A percentile compares a stretch with the other conserved stretches of the same genome.
Conservation (phyloP, 2,113 vertebrate genomes). For the Hystrix brachyura region DNA sequence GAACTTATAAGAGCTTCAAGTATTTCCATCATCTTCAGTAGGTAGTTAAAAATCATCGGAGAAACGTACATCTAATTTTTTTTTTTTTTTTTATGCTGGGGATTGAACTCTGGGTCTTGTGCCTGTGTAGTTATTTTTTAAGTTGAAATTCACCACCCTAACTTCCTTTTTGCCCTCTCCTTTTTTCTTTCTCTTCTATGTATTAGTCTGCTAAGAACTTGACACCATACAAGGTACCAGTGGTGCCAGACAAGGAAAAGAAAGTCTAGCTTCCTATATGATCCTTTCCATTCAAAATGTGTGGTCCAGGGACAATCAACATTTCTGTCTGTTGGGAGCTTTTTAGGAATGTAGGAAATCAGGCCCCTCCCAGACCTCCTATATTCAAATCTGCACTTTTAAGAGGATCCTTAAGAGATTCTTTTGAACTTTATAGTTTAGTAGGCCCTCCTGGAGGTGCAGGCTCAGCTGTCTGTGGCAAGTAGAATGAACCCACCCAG, state of each 20-base stretch:
- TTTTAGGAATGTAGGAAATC: neutral
- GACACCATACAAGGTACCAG: neutral
- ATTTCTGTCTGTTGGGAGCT: neutral
- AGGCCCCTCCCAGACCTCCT: neutral
- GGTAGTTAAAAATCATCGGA: neutral
- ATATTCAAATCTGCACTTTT: neutral
- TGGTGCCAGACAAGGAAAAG: neutral
- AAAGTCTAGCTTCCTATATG: neutral
- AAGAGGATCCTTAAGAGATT: neutral
- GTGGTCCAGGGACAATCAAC: neutral
- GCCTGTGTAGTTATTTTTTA: neutral
- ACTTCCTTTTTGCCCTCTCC: neutral
- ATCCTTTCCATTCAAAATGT: neutral
- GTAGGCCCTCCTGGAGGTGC: neutral
- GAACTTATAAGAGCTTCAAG: neutral
- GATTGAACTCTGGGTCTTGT: no score
- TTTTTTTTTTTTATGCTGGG: no score
- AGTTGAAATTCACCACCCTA: neutral
- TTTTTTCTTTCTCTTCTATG: neutral
- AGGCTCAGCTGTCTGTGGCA: no score
- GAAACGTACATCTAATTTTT: neutral
- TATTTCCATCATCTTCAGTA: neutral
- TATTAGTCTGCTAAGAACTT: neutral
- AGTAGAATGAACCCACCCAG: neutral
- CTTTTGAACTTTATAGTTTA: accelerated